Conservation (phyloP, 2,888 invertebrate species). For the Drosophila picticornis region DNA sequence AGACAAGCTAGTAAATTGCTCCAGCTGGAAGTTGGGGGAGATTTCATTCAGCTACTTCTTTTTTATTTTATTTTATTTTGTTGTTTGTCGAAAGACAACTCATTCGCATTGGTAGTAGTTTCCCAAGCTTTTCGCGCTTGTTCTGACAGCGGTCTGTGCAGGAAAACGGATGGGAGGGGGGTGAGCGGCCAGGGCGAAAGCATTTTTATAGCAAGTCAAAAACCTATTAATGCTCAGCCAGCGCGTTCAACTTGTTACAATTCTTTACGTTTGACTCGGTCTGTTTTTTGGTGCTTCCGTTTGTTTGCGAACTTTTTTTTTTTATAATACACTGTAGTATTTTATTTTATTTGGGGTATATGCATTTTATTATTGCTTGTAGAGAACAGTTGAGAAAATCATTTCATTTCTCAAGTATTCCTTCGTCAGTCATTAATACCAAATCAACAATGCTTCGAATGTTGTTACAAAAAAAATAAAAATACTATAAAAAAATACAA, state of each 20-base stretch:
- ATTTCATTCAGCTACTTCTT: conserved; percentile 37
- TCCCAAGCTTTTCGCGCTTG: conserved; percentile 52
- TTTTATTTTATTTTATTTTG: conserved; percentile 21
- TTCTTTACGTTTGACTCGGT: conserved; percentile 60
- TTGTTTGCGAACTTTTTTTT: conserved; percentile 50
- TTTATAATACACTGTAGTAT: conserved; percentile 40
- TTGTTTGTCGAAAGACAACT: conserved; percentile 49
- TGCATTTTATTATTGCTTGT: not conserved
- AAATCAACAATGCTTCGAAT: not conserved
- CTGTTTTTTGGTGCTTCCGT: conserved; percentile 47
- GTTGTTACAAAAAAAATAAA: not conserved
- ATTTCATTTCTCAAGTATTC: not conserved
- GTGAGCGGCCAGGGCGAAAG: not conserved
- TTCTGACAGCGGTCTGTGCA: conserved; percentile 4
- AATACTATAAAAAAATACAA: no score
- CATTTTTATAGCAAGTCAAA: conserved; percentile 76
- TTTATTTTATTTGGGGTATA: not conserved
- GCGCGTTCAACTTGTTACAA: conserved; percentile 80
- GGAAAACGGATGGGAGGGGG: not conserved
- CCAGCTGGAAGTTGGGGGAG: conserved; percentile 41
- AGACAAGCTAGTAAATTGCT: conserved; percentile 64
- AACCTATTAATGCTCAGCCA: conserved; percentile 78
- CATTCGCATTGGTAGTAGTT: conserved; percentile 52
- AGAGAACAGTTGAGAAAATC: no score
- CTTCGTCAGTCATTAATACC: not conserved